Conservation (phyloP, 2,888 invertebrate species). For the Polyploca ridens region DNA sequence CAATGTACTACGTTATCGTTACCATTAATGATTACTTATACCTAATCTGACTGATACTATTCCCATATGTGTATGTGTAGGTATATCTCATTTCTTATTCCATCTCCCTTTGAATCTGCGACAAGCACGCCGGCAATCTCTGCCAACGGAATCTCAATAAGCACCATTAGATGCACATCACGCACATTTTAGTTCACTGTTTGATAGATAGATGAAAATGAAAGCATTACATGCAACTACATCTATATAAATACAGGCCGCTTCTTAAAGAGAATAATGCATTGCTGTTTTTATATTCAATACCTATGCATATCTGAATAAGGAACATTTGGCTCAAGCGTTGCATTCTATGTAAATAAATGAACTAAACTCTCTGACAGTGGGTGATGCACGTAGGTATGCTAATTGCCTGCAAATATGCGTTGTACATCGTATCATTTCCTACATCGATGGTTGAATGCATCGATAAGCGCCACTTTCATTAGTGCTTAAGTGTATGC, state of each 20-base stretch:
- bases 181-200: conserved; percentile 4
- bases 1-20: not conserved
- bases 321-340: conserved; percentile 39
- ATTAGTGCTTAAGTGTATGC: conserved; percentile 11
- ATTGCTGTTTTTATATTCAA: conserved; percentile 22
- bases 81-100: not conserved
- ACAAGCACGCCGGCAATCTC: not conserved
- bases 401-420: conserved; percentile 16
- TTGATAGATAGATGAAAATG: conserved; percentile 4
- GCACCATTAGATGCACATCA: not conserved
- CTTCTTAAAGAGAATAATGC: conserved; percentile 12
- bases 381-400: conserved; percentile 12
- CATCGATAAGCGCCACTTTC: conserved; percentile 17
- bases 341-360: conserved; percentile 43
- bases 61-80: too few relatives aligned
- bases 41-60: too few relatives aligned
- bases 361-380: conserved; percentile 11
- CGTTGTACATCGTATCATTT: conserved; percentile 11
- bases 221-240: not conserved
- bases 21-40: too few relatives aligned
- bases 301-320: conserved; percentile 18
- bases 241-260: not conserved
- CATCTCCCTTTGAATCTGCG: not conserved
- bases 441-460: conserved; percentile 14
- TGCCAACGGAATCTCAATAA: not conserved